Evolutionary conservation across 1,140 invertebrate species (phyloP).

Genomic region (Aphelinus atriplicis): DNA sequence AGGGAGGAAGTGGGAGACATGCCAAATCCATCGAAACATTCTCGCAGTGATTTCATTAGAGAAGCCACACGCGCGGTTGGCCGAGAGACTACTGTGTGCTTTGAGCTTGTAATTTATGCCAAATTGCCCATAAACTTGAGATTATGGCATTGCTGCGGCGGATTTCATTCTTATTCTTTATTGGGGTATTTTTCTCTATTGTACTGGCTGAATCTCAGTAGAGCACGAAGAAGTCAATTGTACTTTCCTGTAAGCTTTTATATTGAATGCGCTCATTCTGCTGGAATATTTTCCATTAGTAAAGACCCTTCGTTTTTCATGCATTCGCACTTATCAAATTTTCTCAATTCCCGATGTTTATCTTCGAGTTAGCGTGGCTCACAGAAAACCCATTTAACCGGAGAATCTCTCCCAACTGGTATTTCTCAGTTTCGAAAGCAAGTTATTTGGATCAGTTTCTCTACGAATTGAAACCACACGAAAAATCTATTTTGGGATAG

Average conservation of each 20-base stretch:
- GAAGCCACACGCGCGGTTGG: neutral
- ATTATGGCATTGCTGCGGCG: constrained; percentile 25
- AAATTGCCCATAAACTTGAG: constrained; percentile 32
- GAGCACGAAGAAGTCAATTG: neutral
- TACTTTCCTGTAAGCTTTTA: too few species aligned
- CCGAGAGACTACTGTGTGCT: neutral
- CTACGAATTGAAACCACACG: too few species aligned
- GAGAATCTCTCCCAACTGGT: too few species aligned
- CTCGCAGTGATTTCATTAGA: constrained; percentile 37
- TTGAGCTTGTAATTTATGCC: constrained; percentile 27
- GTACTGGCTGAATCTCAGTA: neutral
- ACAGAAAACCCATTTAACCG: too few species aligned
- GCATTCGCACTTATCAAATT: too few species aligned
- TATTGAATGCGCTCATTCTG: neutral
- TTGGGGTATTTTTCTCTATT: constrained; percentile 22
- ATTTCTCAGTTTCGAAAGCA: too few species aligned
- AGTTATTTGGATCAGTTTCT: too few species aligned
- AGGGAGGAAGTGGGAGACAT: constrained; percentile 19
- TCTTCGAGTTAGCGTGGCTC: too few species aligned
- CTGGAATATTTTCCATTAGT: too few species aligned
- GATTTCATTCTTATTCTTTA: constrained; percentile 36
- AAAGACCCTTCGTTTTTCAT: too few species aligned
- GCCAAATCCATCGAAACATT: constrained; percentile 38
- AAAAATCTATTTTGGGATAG: too few species aligned
- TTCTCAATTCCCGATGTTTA: too few species aligned